Base-by-base conservation (phyloP, 2,797 vertebrate species). In the Decapterus maruadsi region DNA sequence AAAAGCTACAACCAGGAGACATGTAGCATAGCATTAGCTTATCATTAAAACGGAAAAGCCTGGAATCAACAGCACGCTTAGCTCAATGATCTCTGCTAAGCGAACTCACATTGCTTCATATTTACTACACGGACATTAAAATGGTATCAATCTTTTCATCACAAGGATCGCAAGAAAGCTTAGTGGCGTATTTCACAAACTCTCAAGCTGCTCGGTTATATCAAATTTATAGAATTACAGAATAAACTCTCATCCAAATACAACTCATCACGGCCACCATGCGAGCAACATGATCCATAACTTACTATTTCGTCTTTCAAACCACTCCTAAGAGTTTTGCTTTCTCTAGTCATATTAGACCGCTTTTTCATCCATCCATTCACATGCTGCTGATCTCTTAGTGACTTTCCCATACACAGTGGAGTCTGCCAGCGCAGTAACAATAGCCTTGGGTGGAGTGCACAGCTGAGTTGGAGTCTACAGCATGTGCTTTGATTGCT, bases 401-500 rank as follows among this genome's bases (percentile, higher is more conserved):
- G 89, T 91, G 92, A 88, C 91, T 93, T 93, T 93, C 89, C 90
- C 91, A 90, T 92, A 86, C 83, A 74, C 48, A 11, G 60, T 36
- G 75, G 70, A 76, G 54, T 29, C 76, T 83, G 93, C 89, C 91
- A 93, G 82, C 22, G 26, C 82, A 76, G 90, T 87, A 93, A 93
- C 91, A 88, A 87, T 89, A 91, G 90, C 75, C 75, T 65, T 84
- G 87, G 93, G 92, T 93, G 92, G 89, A 92, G 92, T 72, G 76
- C 87, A 86, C 88, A 92, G 88, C 91, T 92, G 89, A 87, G 90
- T 78, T 90, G 88, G 75, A 87, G 88, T 78, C 78, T 83, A 57
- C 89, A 92, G 84, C 86, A 80, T 86, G 76, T 82, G 72, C 76
- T 91, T 78, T 93, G 84, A 90, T 89, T 90, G 77, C 85, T 86